Percentiles rank a stretch among this genome's conserved stretches.
Conservation (phyloP, 2,888 invertebrate genomes). For the Escarpia spicata region DNA sequence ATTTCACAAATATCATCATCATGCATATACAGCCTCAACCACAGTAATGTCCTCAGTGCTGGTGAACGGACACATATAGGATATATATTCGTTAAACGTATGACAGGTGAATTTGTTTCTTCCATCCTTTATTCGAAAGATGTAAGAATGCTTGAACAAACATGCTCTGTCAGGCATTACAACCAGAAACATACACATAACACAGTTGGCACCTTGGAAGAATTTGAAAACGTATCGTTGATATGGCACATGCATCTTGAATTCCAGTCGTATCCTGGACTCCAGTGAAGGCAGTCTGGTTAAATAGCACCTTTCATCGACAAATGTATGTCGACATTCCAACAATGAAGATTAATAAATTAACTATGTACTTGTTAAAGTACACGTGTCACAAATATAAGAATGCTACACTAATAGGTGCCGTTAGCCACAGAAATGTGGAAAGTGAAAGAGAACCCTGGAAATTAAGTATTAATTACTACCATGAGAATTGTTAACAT, state of each 20-base stretch:
- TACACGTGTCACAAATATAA: not conserved
- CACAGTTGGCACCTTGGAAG: not conserved
- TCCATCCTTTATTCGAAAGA: not conserved
- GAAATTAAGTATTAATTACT: not conserved
- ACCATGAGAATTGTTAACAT: not conserved
- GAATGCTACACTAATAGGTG: not conserved
- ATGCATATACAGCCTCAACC: not conserved
- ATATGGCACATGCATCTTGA: conserved; percentile 7
- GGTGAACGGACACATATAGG: not conserved
- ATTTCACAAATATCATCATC: not conserved
- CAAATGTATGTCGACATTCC: not conserved
- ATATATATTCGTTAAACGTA: not conserved
- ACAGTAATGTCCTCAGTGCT: not conserved
- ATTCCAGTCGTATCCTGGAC: not conserved
- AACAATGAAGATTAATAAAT: conserved; percentile 5
- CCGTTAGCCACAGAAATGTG: not conserved
- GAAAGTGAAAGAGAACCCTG: not conserved
- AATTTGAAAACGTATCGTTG: not conserved
- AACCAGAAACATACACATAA: not conserved
- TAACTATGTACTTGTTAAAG: not conserved
- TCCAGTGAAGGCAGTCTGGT: not conserved
- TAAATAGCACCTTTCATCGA: not conserved
- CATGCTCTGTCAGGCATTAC: not conserved
- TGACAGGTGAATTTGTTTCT: not conserved
- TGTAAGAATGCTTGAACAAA: not conserved